Conservation (phyloP, 1,140 invertebrate genomes). For the Sitophilus oryzae region DNA sequence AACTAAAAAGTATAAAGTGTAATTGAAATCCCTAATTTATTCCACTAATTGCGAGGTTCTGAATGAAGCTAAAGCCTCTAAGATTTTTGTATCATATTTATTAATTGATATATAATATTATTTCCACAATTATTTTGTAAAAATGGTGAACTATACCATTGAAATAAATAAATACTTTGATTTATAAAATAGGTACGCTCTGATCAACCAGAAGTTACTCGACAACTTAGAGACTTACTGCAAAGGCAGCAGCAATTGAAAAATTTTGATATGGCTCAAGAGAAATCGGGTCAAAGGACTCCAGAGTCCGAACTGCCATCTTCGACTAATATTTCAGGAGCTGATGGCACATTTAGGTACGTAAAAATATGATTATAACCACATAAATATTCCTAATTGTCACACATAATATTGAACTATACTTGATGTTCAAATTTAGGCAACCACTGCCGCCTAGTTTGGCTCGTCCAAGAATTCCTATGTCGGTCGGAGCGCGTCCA, state of each 20-base stretch:
- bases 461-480: slow-evolving; percentile 43
- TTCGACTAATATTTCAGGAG: slow-evolving; percentile 15
- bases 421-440: too few relatives aligned
- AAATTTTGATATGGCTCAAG: slow-evolving; percentile 36
- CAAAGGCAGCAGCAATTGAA: slow-evolving; percentile 60
- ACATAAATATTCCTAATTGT: too few relatives aligned
- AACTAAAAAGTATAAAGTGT: too few relatives aligned
- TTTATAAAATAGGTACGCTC: slow-evolving; percentile 13
- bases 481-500: slow-evolving; percentile 27
- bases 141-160: too few relatives aligned
- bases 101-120: too few relatives aligned
- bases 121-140: too few relatives aligned
- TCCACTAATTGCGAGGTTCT: too few relatives aligned
- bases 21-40: too few relatives aligned
- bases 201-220: slow-evolving; percentile 51
- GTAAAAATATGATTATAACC: not conserved
- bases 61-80: too few relatives aligned
- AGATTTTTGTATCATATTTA: too few relatives aligned
- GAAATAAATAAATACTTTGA: too few relatives aligned
- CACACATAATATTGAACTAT: too few relatives aligned
- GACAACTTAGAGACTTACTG: slow-evolving; percentile 77
- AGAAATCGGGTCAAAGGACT: slow-evolving; percentile 36
- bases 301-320: slow-evolving; percentile 19
- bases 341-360: slow-evolving; percentile 45
- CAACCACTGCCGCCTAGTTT: slow-evolving; percentile 54